These are phyloP conservation scores for Hydrolagus affinis DNA, from an alignment of 2,113 vertebrate genomes.

Conservation along the genomic window DNA sequence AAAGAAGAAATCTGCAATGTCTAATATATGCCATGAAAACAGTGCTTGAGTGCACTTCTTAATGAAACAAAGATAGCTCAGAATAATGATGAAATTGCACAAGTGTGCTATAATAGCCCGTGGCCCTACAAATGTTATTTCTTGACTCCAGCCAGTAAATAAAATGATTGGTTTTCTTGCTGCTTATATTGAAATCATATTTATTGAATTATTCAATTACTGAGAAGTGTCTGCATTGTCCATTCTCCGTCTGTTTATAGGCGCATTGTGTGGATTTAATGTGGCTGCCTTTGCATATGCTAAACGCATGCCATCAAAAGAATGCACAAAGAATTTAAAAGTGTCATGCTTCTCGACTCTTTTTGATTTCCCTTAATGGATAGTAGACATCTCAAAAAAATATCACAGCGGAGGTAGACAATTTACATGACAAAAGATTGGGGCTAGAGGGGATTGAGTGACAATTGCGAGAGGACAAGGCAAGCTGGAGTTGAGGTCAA, in stretches of 20 bases:
- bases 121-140: constrained; percentile 27
- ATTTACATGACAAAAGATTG: no score
- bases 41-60: neutral
- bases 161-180: constrained; percentile 27
- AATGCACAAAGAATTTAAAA: no score
- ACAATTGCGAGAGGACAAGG: no score
- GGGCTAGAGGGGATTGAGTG: no score
- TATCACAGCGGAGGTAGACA: no score
- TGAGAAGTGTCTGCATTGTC: constrained; percentile 7
- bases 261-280: neutral
- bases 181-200: neutral
- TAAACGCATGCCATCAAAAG: no score
- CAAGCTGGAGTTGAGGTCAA: no score
- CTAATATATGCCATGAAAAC: constrained; percentile 1
- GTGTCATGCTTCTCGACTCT: no score
- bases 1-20: constrained; percentile 2
- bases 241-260: constrained; percentile 23
- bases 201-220: constrained; percentile 22
- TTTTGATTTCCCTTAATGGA: no score
- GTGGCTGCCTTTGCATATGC: neutral
- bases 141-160: constrained; percentile 4
- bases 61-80: constrained; percentile 5
- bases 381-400: no score
- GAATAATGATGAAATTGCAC: neutral
- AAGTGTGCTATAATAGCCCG: neutral